These are phyloP conservation scores for Indicator maculatus DNA, from an alignment of 2,113 vertebrate species.

Conservation along the genomic window DNA sequence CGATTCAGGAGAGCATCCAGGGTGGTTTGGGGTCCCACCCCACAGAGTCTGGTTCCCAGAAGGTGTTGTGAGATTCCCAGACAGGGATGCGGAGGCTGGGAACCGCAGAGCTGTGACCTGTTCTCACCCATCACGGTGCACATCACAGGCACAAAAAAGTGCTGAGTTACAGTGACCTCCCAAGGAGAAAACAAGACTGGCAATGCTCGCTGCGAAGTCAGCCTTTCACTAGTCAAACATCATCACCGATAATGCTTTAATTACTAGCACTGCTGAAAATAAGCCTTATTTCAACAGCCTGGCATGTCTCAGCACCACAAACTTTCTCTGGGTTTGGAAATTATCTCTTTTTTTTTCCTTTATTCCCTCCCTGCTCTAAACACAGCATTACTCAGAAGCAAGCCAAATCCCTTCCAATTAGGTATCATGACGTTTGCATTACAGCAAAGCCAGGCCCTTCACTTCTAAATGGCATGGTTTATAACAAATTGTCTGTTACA, in stretches of 20 bases:
- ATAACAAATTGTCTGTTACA: conserved; percentile 63
- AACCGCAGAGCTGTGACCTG: conserved; percentile 18
- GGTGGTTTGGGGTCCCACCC: background rate
- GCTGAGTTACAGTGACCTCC: conserved; percentile 73
- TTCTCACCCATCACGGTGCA: background rate
- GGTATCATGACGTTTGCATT: conserved; percentile 24
- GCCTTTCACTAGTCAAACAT: conserved; percentile 3
- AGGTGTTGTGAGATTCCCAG: background rate
- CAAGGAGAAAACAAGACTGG: conserved; percentile 71
- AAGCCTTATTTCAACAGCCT: background rate
- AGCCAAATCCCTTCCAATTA: conserved; percentile 66
- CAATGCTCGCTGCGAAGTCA: conserved; percentile 8
- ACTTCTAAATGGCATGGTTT: conserved; percentile 61
- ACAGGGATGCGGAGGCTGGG: background rate
- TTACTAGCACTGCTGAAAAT: conserved; percentile 24
- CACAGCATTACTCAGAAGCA: conserved; percentile 28
- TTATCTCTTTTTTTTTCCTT: background rate
- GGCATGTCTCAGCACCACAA: background rate
- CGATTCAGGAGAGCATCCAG: background rate
- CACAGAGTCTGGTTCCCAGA: background rate
- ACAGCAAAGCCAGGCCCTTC: conserved; percentile 50
- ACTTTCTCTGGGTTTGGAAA: background rate
- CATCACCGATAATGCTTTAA: conserved; percentile 12
- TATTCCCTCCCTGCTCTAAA: background rate
- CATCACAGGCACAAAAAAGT: conserved; percentile 55